phyloP scores from a whole-genome alignment of 2,113 vertebrate species.

The Rhinolophus sinicus region DNA sequence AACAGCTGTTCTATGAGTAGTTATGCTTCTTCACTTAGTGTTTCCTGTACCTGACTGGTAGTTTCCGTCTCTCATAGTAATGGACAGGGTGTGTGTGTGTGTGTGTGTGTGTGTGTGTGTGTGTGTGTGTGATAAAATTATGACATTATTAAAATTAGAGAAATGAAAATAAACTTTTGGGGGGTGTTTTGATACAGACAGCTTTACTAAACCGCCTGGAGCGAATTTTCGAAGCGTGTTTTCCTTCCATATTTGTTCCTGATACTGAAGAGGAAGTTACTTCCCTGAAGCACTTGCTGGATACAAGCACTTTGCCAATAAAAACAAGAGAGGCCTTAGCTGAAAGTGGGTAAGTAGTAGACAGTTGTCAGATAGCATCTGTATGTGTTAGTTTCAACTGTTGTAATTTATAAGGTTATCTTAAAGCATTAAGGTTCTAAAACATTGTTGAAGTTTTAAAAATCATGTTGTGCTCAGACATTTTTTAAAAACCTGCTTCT shows the following conservation, averaged over 20 bases:
- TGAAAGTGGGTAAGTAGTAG: conserved; percentile 86
- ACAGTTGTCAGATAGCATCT: neutral
- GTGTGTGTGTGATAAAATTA: neutral
- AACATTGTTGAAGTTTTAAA: conserved; percentile 25
- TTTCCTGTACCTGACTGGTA: conserved; percentile 1
- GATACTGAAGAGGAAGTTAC: conserved; percentile 85
- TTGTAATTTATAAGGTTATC: conserved; percentile 33
- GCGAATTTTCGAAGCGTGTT: conserved; percentile 91
- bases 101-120: neutral
- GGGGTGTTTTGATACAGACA: conserved; percentile 83
- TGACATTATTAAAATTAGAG: conserved; percentile 51
- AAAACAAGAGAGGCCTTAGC: conserved; percentile 78
- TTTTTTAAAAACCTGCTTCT: neutral
- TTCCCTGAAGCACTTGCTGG: conserved; percentile 89
- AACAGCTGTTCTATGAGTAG: neutral
- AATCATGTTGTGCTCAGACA: neutral
- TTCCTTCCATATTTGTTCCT: conserved; percentile 86
- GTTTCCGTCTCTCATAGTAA: neutral
- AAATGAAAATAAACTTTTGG: conserved; percentile 69
- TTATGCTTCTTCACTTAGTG: neutral
- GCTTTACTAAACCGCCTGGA: conserved; percentile 89
- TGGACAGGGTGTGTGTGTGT: neutral
- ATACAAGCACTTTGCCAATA: conserved; percentile 81
- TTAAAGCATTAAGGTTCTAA: conserved; percentile 29
- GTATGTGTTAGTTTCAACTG: conserved; percentile 8